Evolutionary conservation across 2,113 vertebrate genomes (phyloP).

Genomic region (Xenopus laevis): DNA sequence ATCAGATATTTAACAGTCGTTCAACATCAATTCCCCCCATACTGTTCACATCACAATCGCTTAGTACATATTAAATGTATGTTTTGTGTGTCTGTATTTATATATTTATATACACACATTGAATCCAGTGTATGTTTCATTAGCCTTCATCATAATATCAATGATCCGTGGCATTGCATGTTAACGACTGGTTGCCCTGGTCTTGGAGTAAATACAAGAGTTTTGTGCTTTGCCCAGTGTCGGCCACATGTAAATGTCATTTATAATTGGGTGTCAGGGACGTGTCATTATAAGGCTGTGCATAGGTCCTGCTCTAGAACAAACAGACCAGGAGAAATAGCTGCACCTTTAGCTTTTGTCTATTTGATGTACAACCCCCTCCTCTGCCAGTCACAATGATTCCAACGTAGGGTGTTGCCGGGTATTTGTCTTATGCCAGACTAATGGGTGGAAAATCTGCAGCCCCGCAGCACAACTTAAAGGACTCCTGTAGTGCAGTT

Average conservation of each 20-base stretch:
- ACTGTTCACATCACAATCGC: constrained; percentile 1
- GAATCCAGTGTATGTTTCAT: constrained; percentile 37
- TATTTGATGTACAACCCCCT: too few species aligned
- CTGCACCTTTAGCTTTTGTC: too few species aligned
- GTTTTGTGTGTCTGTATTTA: not conserved
- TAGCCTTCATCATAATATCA: not conserved
- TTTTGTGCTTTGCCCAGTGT: not conserved
- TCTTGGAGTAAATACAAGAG: not conserved
- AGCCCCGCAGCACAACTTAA: not conserved
- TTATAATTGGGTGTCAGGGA: too few species aligned
- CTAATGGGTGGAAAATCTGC: not conserved
- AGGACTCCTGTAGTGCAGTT: not conserved
- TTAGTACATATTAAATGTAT: constrained; percentile 18
- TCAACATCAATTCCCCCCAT: constrained; percentile 16
- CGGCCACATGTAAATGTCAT: too few species aligned
- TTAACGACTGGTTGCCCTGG: not conserved
- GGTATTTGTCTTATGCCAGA: too few species aligned
- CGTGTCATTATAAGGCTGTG: not conserved
- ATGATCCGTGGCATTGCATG: not conserved
- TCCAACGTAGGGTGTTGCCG: too few species aligned
- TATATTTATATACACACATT: constrained; percentile 20
- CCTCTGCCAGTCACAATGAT: too few species aligned
- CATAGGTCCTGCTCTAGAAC: not conserved
- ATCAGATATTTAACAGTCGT: constrained; percentile 25
- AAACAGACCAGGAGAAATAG: not conserved